Conservation (phyloP, 2,797 vertebrate species). For the Gymnothorax reevesii region DNA sequence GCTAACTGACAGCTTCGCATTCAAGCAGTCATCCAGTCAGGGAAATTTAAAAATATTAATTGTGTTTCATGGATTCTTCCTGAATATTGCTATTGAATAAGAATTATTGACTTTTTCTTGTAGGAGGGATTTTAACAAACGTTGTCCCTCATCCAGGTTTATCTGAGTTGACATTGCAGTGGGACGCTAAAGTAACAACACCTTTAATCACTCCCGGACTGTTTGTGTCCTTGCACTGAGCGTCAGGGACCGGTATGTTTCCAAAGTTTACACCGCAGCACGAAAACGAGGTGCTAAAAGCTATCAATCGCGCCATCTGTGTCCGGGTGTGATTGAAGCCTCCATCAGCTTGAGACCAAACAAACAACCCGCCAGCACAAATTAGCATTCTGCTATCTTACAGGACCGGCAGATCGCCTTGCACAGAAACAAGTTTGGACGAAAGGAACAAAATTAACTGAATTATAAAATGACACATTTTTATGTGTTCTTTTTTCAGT, state of each 20-base stretch:
- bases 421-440: background rate
- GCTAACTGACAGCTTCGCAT: background rate
- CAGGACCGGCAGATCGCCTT: background rate
- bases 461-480: background rate
- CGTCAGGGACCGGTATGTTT: background rate
- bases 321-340: constrained; percentile 4
- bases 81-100: background rate
- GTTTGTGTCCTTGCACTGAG: background rate
- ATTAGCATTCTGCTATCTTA: background rate
- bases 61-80: background rate
- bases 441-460: background rate
- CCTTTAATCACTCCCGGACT: background rate
- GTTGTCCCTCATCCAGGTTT: background rate
- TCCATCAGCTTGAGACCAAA: background rate
- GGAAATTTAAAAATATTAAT: background rate
- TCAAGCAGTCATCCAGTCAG: background rate
- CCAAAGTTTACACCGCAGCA: background rate
- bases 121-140: background rate
- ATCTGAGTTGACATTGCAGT: background rate
- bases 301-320: background rate
- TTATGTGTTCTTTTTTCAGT: no score
- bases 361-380: background rate
- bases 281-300: background rate
- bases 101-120: background rate
- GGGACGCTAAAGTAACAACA: background rate